Evolutionary conservation across 37 sponge, comb jelly and placozoan genomes (phyloP), one percentile per base, ranked within the genome.

Genomic region (Dysidea cf. avara): DNA sequence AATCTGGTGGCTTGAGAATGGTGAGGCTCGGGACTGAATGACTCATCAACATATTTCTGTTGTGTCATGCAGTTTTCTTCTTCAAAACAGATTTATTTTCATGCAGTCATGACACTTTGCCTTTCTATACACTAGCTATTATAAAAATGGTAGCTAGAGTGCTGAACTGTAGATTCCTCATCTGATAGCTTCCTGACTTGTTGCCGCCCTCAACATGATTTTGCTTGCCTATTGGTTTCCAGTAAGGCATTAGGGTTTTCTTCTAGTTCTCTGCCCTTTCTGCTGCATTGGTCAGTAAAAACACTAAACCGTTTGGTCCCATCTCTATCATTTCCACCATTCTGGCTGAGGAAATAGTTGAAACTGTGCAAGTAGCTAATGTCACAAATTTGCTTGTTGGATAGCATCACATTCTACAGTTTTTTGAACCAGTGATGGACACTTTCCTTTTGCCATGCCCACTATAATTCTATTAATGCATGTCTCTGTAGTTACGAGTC

Each of bases 251-350:
- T 22, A 0, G 86, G 82, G 37, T 93, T 93, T 46, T 82, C 72
- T 12, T 30, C 56, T 64, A 96, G 33, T 36, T 96, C 93, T 6
- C 36, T 47, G 0, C 90, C 96, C 39, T 96, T 96, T 1, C 93
- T 56, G 29, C 93, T 82, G 49, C 83, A 34, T 61, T 72, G 79
- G 53, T 92, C 88, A n/a, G 96, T 75, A 70, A 96, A 64, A 96
- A 96, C 1, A 32, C 34, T 24, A 88, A 66, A 2, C 96, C 96
- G 3, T 74, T 25, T 0, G 59, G 52, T 3, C 60, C 65, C 61
- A 68, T 81, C 1, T 38, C n/a, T 56, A 92, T 92, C 85, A 96
- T 81, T 43, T 92, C 87, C 1, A 92, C 89, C 26, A 79, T 68
- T 12, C 96, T 68, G 20, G 75, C 60, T 4, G 96, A 96, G 1